Evolutionary conservation across 92 coral and sea anemone genomes (phyloP), one percentile per base, ranked within the genome.

Genomic region (Galaxea fascicularis): DNA sequence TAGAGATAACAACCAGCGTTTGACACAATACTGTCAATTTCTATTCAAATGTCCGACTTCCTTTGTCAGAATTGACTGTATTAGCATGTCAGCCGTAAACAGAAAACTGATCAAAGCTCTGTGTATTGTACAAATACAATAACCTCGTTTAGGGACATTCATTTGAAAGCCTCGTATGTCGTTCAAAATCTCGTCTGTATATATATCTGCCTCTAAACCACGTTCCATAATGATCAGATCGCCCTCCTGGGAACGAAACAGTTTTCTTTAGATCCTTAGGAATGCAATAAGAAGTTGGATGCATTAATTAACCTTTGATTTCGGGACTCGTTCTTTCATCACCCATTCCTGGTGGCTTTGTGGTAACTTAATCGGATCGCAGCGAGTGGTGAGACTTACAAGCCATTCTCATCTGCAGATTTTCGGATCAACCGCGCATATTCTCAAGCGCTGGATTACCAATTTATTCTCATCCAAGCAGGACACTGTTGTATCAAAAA

Each of bases 11-110:
- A 49, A 49, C 15, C 56, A 49, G 56, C 56, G 56, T 49, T 49
- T 49, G 62, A 4, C n/a, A 6, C 49, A 30, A 17, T 8, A 10
- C 73, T 67, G 73, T 35, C 73, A 67, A 31, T 3, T 8, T 11
- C 25, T 67, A 26, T 16, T 67, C 25, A 67, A 17, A 56, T 56
- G 62, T n/a, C 62, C 62, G 62, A 56, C 62, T 4, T 5, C 56
- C 56, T 49, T 49, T 49, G 56, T 11, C 56, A 15, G 56, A 5
- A 4, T 56, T 16, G 24, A n/a, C 57, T 30, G 24, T 46, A 49
- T 80, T 78, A 63, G 85, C 75, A 68, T 64, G 52, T 29, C 84
- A 66, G 75, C 64, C 74, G 84, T 65, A 30, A 51, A 82, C 68
- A 70, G 17, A 56, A 39, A 56, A 82, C 78, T 47, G 56, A 65